Evolutionary conservation across 2,797 vertebrate species (phyloP).

Genomic region (Diplodus puntazzo): DNA sequence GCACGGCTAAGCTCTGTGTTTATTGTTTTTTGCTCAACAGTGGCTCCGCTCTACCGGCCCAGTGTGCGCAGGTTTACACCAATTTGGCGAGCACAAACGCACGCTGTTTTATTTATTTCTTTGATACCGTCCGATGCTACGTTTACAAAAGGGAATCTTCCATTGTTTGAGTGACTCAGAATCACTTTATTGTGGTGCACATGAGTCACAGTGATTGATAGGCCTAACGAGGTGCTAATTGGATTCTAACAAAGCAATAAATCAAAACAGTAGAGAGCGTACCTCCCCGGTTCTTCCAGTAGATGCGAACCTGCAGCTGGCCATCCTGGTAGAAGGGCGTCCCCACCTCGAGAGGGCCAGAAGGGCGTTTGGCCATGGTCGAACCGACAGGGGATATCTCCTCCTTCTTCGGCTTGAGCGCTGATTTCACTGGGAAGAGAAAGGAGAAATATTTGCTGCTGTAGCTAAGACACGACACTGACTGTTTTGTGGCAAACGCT

Average conservation of each 20-base stretch:
- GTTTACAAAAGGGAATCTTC: constrained; percentile 47
- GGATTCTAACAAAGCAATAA: constrained; percentile 59
- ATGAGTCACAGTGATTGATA: constrained; percentile 70
- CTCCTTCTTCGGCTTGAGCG: constrained; percentile 80
- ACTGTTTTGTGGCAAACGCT: constrained; percentile 63
- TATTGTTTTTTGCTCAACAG: constrained; percentile 81
- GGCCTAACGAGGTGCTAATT: constrained; percentile 63
- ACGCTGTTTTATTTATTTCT: constrained; percentile 67
- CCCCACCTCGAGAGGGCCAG: constrained; percentile 91
- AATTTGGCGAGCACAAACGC: constrained; percentile 58
- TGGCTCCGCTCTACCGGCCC: constrained; percentile 63
- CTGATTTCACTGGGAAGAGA: constrained; percentile 74
- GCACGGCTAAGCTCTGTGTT: constrained; percentile 64
- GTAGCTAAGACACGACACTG: constrained; percentile 66
- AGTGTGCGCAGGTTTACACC: constrained; percentile 58
- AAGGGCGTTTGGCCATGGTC: constrained; percentile 83
- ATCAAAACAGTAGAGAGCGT: constrained; percentile 49
- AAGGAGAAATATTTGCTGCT: constrained; percentile 62
- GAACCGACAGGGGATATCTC: constrained; percentile 81
- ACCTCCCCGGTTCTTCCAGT: constrained; percentile 97
- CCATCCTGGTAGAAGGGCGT: constrained; percentile 93
- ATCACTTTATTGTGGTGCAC: constrained; percentile 59
- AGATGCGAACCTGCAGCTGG: constrained; percentile 94
- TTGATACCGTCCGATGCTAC: constrained; percentile 62
- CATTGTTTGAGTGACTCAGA: constrained; percentile 56